Evolutionary conservation across 2,113 vertebrate species (phyloP), one percentile per base, ranked within the genome.

Genomic region (Bufo bufo): DNA sequence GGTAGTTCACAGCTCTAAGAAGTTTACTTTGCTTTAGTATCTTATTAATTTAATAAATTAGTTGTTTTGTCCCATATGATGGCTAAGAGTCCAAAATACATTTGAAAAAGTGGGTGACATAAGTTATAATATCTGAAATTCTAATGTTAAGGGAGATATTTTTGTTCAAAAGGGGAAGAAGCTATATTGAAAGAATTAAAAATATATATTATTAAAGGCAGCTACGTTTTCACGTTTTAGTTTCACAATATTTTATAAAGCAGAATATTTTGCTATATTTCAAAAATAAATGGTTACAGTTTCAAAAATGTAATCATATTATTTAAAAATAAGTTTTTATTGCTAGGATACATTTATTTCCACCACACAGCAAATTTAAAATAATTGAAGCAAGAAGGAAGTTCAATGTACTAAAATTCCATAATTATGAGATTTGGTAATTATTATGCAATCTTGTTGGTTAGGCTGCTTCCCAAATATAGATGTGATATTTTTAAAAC

Each of bases 11-110:
- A 74, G 20, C 45, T 77, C 2, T 50, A n/a, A 77, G 19, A 2
- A 78, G 50, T 54, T n/a, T 52, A 19, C 6, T 50, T 5, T 20
- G 33, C 10, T 69, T 69, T 83, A 63, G 82, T 69, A 69, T 83
- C 63, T 33, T 33, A 16, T 9, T 23, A 13, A 59, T 17, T 61
- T 2, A 16, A 33, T 45, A 63, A 63, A 82, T 11, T 8, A 59
- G 56, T 74, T 74, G 83, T 58, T 85, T 85, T 17, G n/a, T 85
- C 23, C 33, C 69, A 74, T 85, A 85, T 85, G 69, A 85, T 85
- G 83, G 83, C 83, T 85, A 75, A 75, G 83, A 85, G 83, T 75
- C 69, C 69, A 85, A 74, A 72, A 54, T 9, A 71, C n/a, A 54
- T 16, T 71, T 58, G 20, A 50, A 7, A 83, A 83, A 66, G 23